Percentiles rank a stretch among this genome's conserved stretches.
Conservation (phyloP, 92 coral and sea anemone species). For the Epizoanthus fatuus region DNA sequence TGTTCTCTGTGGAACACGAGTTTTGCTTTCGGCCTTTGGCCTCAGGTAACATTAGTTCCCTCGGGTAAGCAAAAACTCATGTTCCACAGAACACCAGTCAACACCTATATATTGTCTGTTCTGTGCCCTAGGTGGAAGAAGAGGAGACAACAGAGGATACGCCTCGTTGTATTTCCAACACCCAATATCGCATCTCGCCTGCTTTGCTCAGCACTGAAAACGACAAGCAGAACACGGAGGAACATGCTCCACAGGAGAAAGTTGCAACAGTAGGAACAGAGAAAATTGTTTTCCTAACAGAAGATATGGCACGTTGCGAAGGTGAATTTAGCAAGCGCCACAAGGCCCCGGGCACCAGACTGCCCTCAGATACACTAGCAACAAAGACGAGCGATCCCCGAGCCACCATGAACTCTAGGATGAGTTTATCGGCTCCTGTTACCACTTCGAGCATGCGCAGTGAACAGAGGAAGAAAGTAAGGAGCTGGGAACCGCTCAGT, state of each 20-base stretch:
- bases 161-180: neutral
- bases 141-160: neutral
- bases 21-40: too few species aligned
- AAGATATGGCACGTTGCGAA: conserved; percentile 83
- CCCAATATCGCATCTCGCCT: conserved; percentile 19
- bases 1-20: too few species aligned
- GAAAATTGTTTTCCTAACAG: conserved; percentile 89
- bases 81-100: neutral
- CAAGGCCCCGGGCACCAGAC: conserved; percentile 71
- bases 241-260: conserved; percentile 31
- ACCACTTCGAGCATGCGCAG: conserved; percentile 65
- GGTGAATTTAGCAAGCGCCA: conserved; percentile 95
- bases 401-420: conserved; percentile 49
- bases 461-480: conserved; percentile 49
- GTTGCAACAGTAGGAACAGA: conserved; percentile 57
- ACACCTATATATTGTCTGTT: neutral
- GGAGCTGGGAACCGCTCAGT: conserved; percentile 91
- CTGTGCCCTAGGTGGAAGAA: conserved; percentile 22
- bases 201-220: conserved; percentile 22
- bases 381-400: neutral
- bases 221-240: conserved; percentile 10
- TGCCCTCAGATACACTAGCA: conserved; percentile 40
- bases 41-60: too few species aligned
- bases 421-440: conserved; percentile 78
- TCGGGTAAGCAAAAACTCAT: too few species aligned